Evolutionary conservation across 2,888 invertebrate genomes (phyloP).

Genomic region (Ichneumoninae sp.): DNA sequence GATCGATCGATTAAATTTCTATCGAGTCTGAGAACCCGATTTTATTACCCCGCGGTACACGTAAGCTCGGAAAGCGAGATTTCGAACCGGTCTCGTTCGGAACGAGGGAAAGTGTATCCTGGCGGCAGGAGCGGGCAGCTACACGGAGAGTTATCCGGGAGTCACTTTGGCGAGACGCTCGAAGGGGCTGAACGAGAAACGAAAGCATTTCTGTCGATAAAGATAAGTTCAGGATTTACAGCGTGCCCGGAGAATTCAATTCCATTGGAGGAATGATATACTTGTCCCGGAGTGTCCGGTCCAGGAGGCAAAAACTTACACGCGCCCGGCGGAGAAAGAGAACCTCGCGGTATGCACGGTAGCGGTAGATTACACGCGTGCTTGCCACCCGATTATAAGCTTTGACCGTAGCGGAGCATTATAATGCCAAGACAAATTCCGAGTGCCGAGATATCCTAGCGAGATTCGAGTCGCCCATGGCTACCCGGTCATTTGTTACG

Average conservation of each 20-base stretch:
- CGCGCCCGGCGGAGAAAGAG: constrained; percentile 45
- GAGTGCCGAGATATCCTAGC: constrained; percentile 57
- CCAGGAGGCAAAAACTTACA: constrained; percentile 47
- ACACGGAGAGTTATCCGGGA: constrained; percentile 21
- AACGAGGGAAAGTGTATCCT: constrained; percentile 59
- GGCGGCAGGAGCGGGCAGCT: constrained; percentile 30
- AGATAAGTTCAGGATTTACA: constrained; percentile 66
- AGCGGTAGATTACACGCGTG: constrained; percentile 62
- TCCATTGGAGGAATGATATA: constrained; percentile 61
- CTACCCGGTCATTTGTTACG: constrained; percentile 59
- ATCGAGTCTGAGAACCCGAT: constrained; percentile 51
- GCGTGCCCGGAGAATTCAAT: constrained; percentile 63
- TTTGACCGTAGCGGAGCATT: constrained; percentile 15
- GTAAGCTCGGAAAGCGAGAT: constrained; percentile 52
- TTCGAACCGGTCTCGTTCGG: constrained; percentile 58
- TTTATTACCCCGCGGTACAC: constrained; percentile 26
- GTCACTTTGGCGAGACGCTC: constrained; percentile 56
- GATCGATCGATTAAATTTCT: constrained; percentile 45
- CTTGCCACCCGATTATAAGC: constrained; percentile 59
- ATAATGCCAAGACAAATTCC: constrained; percentile 59
- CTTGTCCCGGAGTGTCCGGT: constrained; percentile 56
- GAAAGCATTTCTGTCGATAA: constrained; percentile 66
- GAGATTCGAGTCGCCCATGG: constrained; percentile 65
- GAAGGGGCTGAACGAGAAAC: constrained; percentile 61
- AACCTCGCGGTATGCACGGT: constrained; percentile 54